These are phyloP conservation scores for Stomatorhinus walkeri DNA, from an alignment of 2,797 vertebrate genomes.

Conservation along the genomic window DNA sequence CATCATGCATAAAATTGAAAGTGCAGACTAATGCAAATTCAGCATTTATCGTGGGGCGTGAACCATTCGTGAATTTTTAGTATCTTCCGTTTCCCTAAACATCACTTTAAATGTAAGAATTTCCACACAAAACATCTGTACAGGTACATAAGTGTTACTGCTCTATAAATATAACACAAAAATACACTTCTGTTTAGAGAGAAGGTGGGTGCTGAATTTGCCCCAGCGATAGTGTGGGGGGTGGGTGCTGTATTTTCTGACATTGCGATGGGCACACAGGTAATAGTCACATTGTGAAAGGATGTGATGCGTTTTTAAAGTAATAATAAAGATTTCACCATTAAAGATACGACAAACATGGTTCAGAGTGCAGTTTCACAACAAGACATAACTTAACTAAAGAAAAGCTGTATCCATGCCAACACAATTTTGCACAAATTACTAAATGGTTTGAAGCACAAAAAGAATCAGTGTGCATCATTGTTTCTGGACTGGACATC, in stretches of 20 bases:
- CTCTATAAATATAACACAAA: not conserved
- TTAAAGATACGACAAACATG: not conserved
- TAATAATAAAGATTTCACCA: not conserved
- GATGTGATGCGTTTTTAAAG: not conserved
- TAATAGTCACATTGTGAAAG: not conserved
- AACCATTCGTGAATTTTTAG: not conserved
- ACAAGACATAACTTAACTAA: not conserved
- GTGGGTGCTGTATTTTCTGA: not conserved
- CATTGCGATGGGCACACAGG: not conserved
- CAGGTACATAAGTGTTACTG: not conserved
- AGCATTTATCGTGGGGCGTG: not conserved
- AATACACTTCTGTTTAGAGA: not conserved
- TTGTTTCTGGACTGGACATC: too few species aligned
- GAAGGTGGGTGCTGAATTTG: not conserved
- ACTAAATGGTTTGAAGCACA: too few species aligned
- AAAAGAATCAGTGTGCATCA: too few species aligned
- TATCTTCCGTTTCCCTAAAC: not conserved
- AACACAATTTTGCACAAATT: too few species aligned
- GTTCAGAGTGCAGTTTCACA: not conserved
- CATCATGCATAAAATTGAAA: not conserved
- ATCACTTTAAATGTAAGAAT: not conserved
- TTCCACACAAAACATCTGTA: not conserved
- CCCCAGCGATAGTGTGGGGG: not conserved
- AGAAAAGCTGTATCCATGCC: not conserved
- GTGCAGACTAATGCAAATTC: not conserved